These are phyloP conservation scores for Physocephala rufipes DNA, from an alignment of 2,888 invertebrate genomes.

Conservation along the genomic window DNA sequence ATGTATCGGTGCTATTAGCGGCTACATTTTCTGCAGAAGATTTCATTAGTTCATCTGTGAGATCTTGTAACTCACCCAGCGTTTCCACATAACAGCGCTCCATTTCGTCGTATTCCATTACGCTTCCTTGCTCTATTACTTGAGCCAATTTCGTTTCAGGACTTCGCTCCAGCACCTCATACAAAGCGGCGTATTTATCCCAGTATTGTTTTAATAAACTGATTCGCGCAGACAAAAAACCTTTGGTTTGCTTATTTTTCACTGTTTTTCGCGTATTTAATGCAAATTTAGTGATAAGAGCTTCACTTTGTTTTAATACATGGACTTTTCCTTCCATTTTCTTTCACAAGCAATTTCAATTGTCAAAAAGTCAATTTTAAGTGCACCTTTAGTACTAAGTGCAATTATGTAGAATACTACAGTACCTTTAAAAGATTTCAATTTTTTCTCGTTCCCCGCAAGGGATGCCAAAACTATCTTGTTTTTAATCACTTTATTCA, in stretches of 20 bases:
- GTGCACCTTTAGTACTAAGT: too few species aligned
- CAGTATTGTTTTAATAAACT: background rate
- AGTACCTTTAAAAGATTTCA: too few species aligned
- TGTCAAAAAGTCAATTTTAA: too few species aligned
- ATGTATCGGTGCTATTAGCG: background rate
- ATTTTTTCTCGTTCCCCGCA: too few species aligned
- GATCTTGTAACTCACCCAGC: constrained; percentile 24
- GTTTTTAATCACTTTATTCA: too few species aligned
- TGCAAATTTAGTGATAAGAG: constrained; percentile 7
- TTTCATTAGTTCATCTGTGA: background rate
- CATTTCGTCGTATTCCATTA: constrained; percentile 5
- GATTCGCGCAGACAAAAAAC: constrained; percentile 16
- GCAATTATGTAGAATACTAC: too few species aligned
- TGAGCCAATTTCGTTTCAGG: background rate
- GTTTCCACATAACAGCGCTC: constrained; percentile 17
- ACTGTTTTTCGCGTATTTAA: constrained; percentile 10
- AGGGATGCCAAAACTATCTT: too few species aligned
- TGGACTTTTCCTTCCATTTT: background rate
- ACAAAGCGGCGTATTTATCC: background rate
- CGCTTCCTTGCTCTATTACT: background rate
- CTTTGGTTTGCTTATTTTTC: too few species aligned
- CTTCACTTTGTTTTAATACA: background rate
- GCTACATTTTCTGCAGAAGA: background rate
- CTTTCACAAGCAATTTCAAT: too few species aligned
- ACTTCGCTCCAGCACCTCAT: background rate